phyloP scores from a whole-genome alignment of 2,113 vertebrate genomes.

The Axis porcinus region DNA sequence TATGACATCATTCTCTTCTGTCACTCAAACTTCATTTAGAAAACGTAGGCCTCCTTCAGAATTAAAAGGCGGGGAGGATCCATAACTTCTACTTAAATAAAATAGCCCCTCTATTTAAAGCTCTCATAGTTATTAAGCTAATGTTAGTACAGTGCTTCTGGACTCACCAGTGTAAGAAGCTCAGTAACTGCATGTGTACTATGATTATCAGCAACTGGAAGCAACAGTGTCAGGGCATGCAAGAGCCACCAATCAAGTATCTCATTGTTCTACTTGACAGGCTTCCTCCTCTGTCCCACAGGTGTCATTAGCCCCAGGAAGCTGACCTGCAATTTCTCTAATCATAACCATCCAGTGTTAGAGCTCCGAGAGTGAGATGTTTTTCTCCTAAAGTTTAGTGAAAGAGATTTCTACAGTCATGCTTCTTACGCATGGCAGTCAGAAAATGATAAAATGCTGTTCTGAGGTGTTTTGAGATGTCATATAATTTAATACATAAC shows the following conservation, averaged over 20 bases:
- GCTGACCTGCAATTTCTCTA: slow-evolving; percentile 25
- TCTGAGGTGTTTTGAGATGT: background rate
- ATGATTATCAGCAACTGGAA: slow-evolving; percentile 40
- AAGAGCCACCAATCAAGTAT: background rate
- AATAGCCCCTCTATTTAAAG: slow-evolving; percentile 3
- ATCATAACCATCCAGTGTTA: slow-evolving; percentile 26
- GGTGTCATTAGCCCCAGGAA: slow-evolving; percentile 23
- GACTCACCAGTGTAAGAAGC: slow-evolving; percentile 1
- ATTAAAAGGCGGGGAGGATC: background rate
- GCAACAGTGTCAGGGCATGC: background rate
- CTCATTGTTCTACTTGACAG: slow-evolving; percentile 31
- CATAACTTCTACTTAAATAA: background rate
- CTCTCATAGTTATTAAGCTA: slow-evolving; percentile 16
- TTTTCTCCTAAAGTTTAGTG: background rate
- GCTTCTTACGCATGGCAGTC: background rate
- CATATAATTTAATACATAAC: background rate
- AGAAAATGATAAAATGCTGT: background rate
- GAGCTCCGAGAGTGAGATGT: background rate
- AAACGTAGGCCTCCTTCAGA: slow-evolving; percentile 6
- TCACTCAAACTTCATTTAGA: background rate
- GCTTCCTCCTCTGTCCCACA: background rate
- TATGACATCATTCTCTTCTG: background rate
- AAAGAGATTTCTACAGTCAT: background rate
- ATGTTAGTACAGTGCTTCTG: background rate
- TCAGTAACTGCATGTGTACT: background rate